Evolutionary conservation across 2,113 vertebrate genomes (phyloP).

Genomic region (Pollachius pollachius): DNA sequence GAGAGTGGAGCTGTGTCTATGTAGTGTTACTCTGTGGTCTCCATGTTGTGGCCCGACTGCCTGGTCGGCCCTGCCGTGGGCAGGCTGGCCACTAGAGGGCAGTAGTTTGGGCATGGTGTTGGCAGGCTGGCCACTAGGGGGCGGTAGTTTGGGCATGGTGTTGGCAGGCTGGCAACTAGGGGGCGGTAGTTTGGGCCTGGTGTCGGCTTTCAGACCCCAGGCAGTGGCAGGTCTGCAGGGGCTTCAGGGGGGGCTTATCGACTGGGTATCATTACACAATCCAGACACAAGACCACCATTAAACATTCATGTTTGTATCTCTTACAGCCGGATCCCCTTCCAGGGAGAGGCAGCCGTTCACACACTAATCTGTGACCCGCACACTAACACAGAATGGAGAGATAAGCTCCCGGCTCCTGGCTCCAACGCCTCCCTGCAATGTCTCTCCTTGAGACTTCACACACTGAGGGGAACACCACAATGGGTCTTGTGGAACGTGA

Average conservation of each 20-base stretch:
- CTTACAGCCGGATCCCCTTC: background rate
- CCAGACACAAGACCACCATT: conserved; percentile 16
- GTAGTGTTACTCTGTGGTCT: no score
- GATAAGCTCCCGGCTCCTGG: no score
- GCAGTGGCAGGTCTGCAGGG: background rate
- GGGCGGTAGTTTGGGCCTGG: background rate
- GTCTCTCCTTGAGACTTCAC: no score
- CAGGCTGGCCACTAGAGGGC: background rate
- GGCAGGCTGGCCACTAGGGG: no score
- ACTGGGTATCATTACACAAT: conserved; percentile 24
- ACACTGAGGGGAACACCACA: no score
- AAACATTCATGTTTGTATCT: conserved; percentile 26
- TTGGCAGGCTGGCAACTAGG: background rate
- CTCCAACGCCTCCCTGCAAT: no score
- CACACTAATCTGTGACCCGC: conserved; percentile 15
- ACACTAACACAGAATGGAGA: background rate
- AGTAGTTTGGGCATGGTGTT: no score
- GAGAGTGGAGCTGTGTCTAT: no score
- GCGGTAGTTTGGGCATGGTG: no score
- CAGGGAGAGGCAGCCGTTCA: background rate
- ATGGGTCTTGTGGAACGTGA: no score
- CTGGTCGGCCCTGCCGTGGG: no score
- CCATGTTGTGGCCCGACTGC: no score
- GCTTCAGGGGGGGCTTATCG: background rate
- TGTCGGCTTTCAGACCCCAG: background rate